phyloP scores from a whole-genome alignment of 2,888 invertebrate species.

The Tetranychus truncatus region DNA sequence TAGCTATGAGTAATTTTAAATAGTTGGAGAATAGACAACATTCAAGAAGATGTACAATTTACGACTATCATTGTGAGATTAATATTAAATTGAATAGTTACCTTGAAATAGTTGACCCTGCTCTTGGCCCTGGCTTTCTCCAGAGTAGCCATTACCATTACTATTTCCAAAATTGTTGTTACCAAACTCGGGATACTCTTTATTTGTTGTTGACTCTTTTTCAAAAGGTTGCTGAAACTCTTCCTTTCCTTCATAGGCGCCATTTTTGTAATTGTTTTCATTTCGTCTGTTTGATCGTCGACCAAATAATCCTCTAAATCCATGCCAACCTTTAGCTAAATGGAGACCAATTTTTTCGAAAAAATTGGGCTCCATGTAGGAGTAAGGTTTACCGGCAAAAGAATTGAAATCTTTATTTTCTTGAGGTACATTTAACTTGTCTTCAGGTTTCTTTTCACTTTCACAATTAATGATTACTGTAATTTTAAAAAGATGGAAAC shows the following conservation, averaged over 20 bases:
- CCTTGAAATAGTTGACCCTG: not conserved
- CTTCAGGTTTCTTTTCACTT: not conserved
- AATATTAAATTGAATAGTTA: not conserved
- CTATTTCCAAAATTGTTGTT: not conserved
- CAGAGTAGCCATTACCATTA: not conserved
- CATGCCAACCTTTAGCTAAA: not conserved
- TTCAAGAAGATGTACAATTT: no score
- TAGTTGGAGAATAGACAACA: no score
- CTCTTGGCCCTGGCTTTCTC: not conserved
- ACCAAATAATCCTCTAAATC: not conserved
- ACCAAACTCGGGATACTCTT: not conserved
- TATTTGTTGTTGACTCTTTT: not conserved
- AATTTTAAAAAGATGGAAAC: not conserved
- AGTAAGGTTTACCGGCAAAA: no score
- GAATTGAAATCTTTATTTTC: not conserved
- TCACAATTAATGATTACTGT: not conserved
- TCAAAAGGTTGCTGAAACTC: not conserved
- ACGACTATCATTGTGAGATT: no score
- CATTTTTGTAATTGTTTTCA: not conserved
- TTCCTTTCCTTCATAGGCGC: not conserved
- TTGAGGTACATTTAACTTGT: not conserved
- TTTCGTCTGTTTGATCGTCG: not conserved
- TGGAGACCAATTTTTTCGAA: not conserved
- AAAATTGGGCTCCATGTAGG: not conserved
- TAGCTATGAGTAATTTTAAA: no score